Percentiles rank a stretch among this genome's conserved stretches.
Evolutionary conservation across 2,797 vertebrate genomes (phyloP).

Genomic region (Alectoris magna): DNA sequence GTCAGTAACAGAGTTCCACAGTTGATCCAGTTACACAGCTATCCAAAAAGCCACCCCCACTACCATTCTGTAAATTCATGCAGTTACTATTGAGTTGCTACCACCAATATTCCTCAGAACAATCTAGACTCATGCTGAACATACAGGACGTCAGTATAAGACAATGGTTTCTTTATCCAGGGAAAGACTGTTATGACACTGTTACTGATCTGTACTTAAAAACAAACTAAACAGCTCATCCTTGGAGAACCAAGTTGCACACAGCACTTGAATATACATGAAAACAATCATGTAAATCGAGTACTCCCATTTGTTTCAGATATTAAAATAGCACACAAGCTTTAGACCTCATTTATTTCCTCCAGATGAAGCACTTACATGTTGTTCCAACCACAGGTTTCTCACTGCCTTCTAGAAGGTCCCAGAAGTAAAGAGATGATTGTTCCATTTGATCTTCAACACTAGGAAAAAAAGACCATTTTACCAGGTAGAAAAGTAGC

Average conservation of each 20-base stretch:
- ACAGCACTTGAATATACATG: not conserved
- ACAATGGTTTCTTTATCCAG: not conserved
- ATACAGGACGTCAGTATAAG: not conserved
- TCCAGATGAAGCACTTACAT: constrained; percentile 83
- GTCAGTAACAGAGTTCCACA: not conserved
- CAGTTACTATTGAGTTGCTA: not conserved
- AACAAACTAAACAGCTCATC: not conserved
- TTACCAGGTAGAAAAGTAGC: not conserved
- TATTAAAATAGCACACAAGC: not conserved
- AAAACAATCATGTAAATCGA: not conserved
- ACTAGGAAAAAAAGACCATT: constrained; percentile 62
- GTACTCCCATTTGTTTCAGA: not conserved
- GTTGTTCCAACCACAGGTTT: constrained; percentile 91
- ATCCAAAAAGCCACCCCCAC: not conserved
- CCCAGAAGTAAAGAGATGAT: constrained; percentile 87
- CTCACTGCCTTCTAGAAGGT: constrained; percentile 93
- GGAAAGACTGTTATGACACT: not conserved
- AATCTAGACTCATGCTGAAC: not conserved
- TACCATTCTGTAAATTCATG: not conserved
- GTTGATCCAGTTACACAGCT: not conserved
- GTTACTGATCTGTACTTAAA: not conserved
- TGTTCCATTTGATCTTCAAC: constrained; percentile 92
- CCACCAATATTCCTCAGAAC: not conserved
- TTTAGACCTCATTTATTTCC: not conserved
- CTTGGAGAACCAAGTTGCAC: rapidly evolving